A percentile compares a stretch with the other conserved stretches of the same genome.
phyloP scores from a whole-genome alignment of 2,888 invertebrate species.

The Griposia aprilina region DNA sequence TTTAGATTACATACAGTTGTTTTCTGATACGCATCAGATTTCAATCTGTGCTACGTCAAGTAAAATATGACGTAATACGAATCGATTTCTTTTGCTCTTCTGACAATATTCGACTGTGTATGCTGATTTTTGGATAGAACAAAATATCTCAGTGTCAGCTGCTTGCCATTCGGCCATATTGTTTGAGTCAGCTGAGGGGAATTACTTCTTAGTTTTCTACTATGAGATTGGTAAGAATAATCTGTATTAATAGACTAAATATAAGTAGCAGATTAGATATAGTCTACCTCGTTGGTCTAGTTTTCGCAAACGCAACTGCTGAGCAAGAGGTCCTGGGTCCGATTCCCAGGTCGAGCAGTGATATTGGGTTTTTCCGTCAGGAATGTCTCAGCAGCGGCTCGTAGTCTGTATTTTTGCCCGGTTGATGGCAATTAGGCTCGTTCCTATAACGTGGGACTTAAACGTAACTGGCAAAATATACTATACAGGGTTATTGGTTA shows the following conservation, averaged over 20 bases:
- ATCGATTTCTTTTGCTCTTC: conserved; percentile 42
- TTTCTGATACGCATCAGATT: conserved; percentile 54
- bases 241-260: background rate
- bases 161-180: conserved; percentile 36
- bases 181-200: conserved; percentile 10
- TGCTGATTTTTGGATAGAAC: conserved; percentile 36
- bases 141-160: conserved; percentile 43
- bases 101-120: conserved; percentile 40
- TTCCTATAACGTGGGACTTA: background rate
- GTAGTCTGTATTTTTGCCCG: background rate
- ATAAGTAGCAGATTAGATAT: background rate
- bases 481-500: too few relatives aligned
- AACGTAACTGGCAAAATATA: too few relatives aligned
- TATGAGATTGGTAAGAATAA: conserved; percentile 14
- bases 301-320: background rate
- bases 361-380: too few relatives aligned
- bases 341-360: too few relatives aligned
- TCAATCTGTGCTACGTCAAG: conserved; percentile 28
- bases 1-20: conserved; percentile 41
- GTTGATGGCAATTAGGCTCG: background rate
- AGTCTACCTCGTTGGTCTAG: background rate
- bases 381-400: too few relatives aligned
- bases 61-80: conserved; percentile 47
- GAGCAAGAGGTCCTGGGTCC: too few relatives aligned
- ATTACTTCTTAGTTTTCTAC: conserved; percentile 9